A percentile compares a stretch with the other conserved stretches of the same genome.
Evolutionary conservation across 2,888 invertebrate genomes (phyloP).

Genomic region (Stenotaenia linearis): DNA sequence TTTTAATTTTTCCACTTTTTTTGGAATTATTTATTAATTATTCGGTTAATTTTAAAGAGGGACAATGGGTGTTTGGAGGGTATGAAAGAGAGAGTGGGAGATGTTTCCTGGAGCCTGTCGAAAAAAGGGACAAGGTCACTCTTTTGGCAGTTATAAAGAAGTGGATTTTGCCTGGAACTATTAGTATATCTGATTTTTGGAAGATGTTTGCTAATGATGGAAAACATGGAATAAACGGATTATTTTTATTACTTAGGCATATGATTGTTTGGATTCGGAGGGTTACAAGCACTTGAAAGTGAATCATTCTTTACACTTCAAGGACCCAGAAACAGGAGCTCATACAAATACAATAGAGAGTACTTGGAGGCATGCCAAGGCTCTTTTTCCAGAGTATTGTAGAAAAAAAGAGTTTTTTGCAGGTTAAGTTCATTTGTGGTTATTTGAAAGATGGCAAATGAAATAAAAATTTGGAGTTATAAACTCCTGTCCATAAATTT

Average conservation of each 20-base stretch:
- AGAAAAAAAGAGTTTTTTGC: background rate
- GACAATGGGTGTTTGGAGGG: conserved; percentile 3
- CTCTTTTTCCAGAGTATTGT: background rate
- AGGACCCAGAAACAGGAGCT: background rate
- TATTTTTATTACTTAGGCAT: background rate
- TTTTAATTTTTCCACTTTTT: too few species aligned
- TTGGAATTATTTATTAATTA: background rate
- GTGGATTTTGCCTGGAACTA: background rate
- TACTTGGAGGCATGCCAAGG: background rate
- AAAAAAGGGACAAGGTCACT: background rate
- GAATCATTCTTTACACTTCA: background rate
- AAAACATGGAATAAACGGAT: background rate
- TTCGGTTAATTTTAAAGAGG: background rate
- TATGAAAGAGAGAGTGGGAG: background rate
- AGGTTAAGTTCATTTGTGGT: too few species aligned
- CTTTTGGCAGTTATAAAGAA: background rate
- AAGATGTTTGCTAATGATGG: background rate
- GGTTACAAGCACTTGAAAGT: background rate
- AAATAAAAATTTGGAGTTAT: too few species aligned
- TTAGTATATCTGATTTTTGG: background rate
- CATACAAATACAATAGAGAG: background rate
- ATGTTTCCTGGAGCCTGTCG: background rate
- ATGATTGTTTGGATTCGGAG: background rate
- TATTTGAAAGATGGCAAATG: too few species aligned
- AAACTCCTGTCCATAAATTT: too few species aligned